These are phyloP conservation scores for Calyptomena viridis DNA, from an alignment of 2,113 vertebrate species.

Conservation along the genomic window DNA sequence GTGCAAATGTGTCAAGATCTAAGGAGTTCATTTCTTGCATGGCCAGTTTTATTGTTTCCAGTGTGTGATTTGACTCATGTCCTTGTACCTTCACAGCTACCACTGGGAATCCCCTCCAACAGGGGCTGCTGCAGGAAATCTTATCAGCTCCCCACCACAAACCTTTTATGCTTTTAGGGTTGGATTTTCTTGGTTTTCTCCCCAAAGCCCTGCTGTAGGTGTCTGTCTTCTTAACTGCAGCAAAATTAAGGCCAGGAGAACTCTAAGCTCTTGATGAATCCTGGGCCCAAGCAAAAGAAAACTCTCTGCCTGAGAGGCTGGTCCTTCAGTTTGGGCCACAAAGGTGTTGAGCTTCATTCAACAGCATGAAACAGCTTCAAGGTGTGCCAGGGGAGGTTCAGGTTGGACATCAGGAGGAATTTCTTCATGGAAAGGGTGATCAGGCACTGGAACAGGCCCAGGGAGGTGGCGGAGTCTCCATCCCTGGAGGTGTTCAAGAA, in stretches of 20 bases:
- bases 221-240: not conserved
- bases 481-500: not conserved
- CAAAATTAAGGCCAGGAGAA: not conserved
- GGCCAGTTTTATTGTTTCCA: not conserved
- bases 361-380: accelerated
- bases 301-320: not conserved
- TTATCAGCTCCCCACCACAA: not conserved
- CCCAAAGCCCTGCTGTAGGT: not conserved
- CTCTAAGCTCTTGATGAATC: not conserved
- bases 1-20: not conserved
- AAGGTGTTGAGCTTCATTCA: not conserved
- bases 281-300: not conserved
- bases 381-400: not conserved
- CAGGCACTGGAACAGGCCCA: not conserved
- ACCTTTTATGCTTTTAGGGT: not conserved
- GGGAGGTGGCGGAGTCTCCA: not conserved
- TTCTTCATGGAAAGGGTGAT: not conserved
- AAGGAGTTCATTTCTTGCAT: not conserved
- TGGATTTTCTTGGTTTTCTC: not conserved
- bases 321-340: not conserved
- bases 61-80: not conserved
- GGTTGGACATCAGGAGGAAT: not conserved
- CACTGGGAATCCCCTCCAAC: not conserved
- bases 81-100: not conserved
- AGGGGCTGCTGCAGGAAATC: not conserved